Evolutionary conservation across 1,140 invertebrate species (phyloP), one percentile per base, ranked within the genome.

Genomic region (Charaxes varanes): DNA sequence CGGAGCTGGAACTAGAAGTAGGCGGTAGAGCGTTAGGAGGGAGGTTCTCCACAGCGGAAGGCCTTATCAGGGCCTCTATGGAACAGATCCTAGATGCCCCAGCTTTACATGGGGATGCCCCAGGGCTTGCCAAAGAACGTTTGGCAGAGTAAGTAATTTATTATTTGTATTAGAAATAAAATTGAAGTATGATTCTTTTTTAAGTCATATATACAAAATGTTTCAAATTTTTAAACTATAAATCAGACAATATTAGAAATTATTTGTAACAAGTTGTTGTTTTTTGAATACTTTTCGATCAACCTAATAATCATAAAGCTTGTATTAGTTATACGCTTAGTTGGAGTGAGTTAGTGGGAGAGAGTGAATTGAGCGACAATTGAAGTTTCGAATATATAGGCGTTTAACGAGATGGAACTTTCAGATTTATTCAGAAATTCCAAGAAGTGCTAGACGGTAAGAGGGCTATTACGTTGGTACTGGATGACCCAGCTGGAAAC

Each of bases 401-500:
- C n/a, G n/a, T 11, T 15, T 22, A 3, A 6, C 21, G 6, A 22
- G 6, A 3, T 7, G 2, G 21, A 3, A 22, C 2, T 34, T 18
- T 2, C 26, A 77, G 68, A 3, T 95, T 98, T 67, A 81, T 93
- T 8, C 62, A 78, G 0, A 87, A 91, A 53, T 84, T 97, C 14
- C 87, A 94, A 35, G 70, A 90, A 33, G 88, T 97, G 4, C 67
- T 96, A 8, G 83, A 88, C 8, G 87, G 91, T 0, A 84, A 90
- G 53, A 72, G 76, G n/a, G 32, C 85, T 2, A 84, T 91, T 21
- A 97, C 93, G 0, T 53, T 99, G 2, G 77, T 98, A 8, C 73
- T 99, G 24, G 95, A 99, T 81, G 98, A 99, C 86, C 96, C 97
- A 6, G 94, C 97, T 19, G 98, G 98, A 6, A 99, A 99, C 80